Conservation (phyloP, 2,797 vertebrate species). For the Smutsia temminckii region DNA sequence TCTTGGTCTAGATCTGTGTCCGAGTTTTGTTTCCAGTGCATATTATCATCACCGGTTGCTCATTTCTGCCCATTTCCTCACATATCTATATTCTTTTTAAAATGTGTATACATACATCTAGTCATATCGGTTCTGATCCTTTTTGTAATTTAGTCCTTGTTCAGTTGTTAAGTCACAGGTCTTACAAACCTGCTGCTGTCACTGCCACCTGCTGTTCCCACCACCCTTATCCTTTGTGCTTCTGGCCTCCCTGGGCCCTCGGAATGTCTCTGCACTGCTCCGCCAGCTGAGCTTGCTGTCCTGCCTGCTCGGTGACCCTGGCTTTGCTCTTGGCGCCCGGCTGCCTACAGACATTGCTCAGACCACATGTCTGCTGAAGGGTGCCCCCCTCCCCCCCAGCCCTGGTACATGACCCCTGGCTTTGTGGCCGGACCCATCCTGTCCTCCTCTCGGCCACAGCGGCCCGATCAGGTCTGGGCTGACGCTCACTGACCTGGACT, state of each 20-base stretch:
- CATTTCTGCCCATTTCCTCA: not conserved
- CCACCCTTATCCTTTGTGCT: not conserved
- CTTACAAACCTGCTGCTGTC: not conserved
- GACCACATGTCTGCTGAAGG: not conserved
- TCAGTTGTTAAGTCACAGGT: not conserved
- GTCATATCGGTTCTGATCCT: not conserved
- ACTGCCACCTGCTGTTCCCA: not conserved
- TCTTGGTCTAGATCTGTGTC: not conserved
- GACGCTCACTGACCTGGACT: not conserved
- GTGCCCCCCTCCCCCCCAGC: not conserved
- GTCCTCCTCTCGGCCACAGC: not conserved
- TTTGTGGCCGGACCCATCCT: not conserved
- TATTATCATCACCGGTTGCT: not conserved
- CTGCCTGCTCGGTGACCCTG: not conserved
- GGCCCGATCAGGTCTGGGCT: not conserved
- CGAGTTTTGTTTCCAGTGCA: not conserved
- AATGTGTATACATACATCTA: accelerated
- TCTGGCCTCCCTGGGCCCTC: not conserved
- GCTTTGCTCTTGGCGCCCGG: not conserved
- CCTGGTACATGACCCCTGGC: not conserved
- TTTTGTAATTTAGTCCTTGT: not conserved
- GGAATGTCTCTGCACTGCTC: not conserved
- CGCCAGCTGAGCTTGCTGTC: not conserved
- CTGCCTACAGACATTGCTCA: not conserved
- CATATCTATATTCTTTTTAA: not conserved